Percentiles rank a stretch among this genome's conserved stretches.
These are phyloP conservation scores for Callipepla squamata DNA, from an alignment of 2,113 vertebrate species.

Conservation along the genomic window DNA sequence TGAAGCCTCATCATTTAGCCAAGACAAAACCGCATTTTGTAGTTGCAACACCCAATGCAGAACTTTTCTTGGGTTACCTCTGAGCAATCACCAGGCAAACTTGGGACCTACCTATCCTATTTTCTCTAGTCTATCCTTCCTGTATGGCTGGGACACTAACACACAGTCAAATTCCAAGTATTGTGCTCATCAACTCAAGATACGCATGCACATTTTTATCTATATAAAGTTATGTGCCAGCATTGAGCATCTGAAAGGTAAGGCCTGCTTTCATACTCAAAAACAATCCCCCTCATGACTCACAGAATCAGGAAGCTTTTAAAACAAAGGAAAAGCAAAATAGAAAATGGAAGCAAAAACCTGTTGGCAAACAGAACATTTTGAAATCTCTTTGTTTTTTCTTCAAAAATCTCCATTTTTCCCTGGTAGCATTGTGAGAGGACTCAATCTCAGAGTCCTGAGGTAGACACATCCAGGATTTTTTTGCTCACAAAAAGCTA, in stretches of 20 bases:
- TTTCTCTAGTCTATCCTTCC: background rate
- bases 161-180: background rate
- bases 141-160: background rate
- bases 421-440: background rate
- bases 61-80: background rate
- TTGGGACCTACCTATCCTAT: background rate
- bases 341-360: background rate
- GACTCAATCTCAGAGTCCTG: background rate
- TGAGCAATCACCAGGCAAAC: background rate
- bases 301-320: background rate
- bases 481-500: background rate
- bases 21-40: background rate
- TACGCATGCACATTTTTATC: background rate
- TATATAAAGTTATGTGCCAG: slow-evolving; percentile 14
- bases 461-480: accelerated
- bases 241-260: background rate
- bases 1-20: background rate
- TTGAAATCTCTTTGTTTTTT: background rate
- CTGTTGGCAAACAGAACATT: background rate
- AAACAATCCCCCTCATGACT: slow-evolving; percentile 8
- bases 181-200: background rate
- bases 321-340: background rate
- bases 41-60: background rate
- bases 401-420: background rate
- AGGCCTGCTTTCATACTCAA: background rate